These are phyloP conservation scores for Orycteropus afer DNA, from an alignment of 2,113 vertebrate species.

Conservation along the genomic window DNA sequence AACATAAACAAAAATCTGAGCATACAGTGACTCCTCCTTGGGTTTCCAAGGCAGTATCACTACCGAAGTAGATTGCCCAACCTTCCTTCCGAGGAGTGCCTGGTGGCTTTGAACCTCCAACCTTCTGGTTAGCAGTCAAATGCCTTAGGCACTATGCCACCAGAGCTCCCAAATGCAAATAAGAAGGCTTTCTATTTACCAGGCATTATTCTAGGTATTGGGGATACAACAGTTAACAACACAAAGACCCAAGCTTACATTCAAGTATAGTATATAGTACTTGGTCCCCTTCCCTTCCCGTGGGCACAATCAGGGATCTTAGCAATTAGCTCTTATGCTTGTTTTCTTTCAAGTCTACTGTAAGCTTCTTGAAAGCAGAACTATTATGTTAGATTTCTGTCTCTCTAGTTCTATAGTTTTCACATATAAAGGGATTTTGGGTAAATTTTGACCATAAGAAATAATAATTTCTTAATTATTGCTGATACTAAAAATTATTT, in stretches of 20 bases:
- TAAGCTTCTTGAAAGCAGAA: constrained; percentile 21
- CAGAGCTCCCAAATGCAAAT: too few relatives aligned
- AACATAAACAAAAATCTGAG: too few relatives aligned
- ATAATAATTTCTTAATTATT: neutral
- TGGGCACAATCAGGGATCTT: neutral
- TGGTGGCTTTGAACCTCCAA: too few relatives aligned
- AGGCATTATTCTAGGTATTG: too few relatives aligned
- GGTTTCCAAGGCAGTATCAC: too few relatives aligned
- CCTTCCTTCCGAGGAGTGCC: too few relatives aligned
- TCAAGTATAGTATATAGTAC: neutral
- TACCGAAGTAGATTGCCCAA: too few relatives aligned
- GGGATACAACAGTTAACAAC: neutral
- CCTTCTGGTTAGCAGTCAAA: too few relatives aligned
- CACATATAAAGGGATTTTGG: neutral
- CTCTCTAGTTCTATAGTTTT: neutral
- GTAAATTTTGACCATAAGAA: neutral
- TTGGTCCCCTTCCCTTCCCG: neutral
- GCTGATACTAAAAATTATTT: neutral
- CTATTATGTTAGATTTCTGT: neutral
- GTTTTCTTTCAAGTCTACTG: neutral
- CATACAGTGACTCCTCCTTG: too few relatives aligned
- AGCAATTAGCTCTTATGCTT: neutral
- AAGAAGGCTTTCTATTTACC: too few relatives aligned
- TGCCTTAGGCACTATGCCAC: too few relatives aligned
- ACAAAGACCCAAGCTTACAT: neutral